These are phyloP conservation scores for Drosophila auraria DNA, from an alignment of 1,140 invertebrate species.

Conservation along the genomic window DNA sequence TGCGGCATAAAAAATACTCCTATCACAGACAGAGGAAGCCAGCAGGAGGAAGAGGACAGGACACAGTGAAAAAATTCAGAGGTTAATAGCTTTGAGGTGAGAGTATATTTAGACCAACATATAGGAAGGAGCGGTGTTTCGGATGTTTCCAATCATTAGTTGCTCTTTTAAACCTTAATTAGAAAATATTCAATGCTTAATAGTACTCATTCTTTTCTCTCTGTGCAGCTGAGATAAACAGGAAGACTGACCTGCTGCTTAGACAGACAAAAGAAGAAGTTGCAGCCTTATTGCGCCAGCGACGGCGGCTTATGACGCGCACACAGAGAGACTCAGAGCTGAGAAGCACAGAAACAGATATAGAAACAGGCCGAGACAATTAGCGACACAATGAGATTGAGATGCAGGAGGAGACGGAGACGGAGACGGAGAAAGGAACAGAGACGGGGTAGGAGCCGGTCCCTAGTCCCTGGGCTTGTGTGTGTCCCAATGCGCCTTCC, in stretches of 20 bases:
- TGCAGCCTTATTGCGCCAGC: conserved; percentile 57
- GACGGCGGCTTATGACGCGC: conserved; percentile 18
- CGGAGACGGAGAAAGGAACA: conserved; percentile 18
- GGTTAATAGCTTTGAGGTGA: no score
- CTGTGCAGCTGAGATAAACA: conserved; percentile 62
- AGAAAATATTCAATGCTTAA: no score
- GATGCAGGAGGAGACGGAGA: conserved; percentile 57
- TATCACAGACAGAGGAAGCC: conserved; percentile 29
- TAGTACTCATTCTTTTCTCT: background rate
- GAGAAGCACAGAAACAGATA: conserved; percentile 10
- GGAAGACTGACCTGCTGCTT: conserved; percentile 83
- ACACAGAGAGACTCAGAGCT: conserved; percentile 6
- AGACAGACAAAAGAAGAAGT: conserved; percentile 58
- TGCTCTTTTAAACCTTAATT: background rate
- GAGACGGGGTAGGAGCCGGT: conserved; percentile 17
- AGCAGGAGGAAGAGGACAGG: conserved; percentile 2
- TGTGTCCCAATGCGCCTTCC: conserved; percentile 61
- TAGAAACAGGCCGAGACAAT: conserved; percentile 67
- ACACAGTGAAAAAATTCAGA: conserved; percentile 7
- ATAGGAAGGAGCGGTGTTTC: no score
- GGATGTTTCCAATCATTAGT: background rate
- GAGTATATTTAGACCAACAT: no score
- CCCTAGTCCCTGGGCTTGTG: conserved; percentile 17
- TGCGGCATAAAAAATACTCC: conserved; percentile 71
- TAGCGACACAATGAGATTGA: conserved; percentile 82